Evolutionary conservation across 2,113 vertebrate genomes (phyloP), one percentile per base, ranked within the genome.

Genomic region (Tapirus terrestris): DNA sequence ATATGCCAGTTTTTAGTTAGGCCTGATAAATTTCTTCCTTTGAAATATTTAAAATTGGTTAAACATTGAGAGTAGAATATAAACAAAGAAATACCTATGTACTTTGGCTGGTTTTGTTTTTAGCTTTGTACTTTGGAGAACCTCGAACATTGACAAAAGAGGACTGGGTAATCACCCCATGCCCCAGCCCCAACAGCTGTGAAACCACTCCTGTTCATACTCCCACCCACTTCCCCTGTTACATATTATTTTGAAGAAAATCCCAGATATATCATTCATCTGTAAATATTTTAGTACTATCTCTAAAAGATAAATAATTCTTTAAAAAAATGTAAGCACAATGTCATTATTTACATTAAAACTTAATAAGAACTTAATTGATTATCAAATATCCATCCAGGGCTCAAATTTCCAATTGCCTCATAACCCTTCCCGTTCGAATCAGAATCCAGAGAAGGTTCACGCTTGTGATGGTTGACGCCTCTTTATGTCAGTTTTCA

Each of bases 1-100:
- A 36, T 61, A 60, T 79, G 36, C n/a, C 60, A 72, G 11, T 58
- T 53, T 83, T 92, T 95, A 72, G 31, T 90, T 87, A 68, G 48
- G 51, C 11, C 36, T 79, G 43, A 80, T 65, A 53, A 27, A 65
- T 88, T 60, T 92, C 56, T 92, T 90, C 12, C n/a, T 16, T 94
- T 95, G 68, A 79, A 73, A 87, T 92, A 94, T 60, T 92, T 89
- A 79, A 83, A 87, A 92, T 27, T 73, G 77, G n/a, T 94, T 92
- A 75, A 77, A 65, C 20, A 45, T 39, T 48, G 29, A 33, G 33
- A 86, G 48, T 60, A 76, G 43, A 89, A 70, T 60, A 75, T 84
- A 97, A 95, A 95, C 56, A 83, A 93, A 84, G 83, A 89, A 87
- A 87, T 92, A 23, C 53, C 60, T 76, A 23, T 79, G 36, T 36